phyloP scores from a whole-genome alignment of 2,888 invertebrate genomes.

The Micoletzkya japonica region DNA sequence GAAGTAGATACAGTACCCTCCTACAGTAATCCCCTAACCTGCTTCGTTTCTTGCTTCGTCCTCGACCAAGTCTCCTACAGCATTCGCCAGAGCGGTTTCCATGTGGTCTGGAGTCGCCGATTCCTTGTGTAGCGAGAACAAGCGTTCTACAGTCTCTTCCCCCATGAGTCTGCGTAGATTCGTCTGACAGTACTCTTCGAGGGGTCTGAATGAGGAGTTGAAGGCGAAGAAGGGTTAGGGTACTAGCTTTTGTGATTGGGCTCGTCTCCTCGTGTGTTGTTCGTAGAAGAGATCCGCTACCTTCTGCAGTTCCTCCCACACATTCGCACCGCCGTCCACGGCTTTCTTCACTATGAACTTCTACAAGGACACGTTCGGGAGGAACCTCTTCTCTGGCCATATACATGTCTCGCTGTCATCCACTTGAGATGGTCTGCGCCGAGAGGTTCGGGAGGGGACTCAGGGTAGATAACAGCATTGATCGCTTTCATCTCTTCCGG shows the following conservation, averaged over 20 bases:
- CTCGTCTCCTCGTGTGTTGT: slow-evolving; percentile 10
- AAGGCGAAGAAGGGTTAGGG: not conserved
- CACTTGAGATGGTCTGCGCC: slow-evolving; percentile 2
- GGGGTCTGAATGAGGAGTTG: slow-evolving; percentile 10
- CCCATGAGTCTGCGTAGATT: slow-evolving; percentile 6
- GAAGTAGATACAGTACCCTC: too few species aligned
- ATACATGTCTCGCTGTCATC: slow-evolving; percentile 22
- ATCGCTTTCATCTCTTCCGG: slow-evolving; percentile 3
- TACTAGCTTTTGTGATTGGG: not conserved
- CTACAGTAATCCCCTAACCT: too few species aligned
- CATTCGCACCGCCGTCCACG: slow-evolving; percentile 17
- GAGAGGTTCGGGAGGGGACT: slow-evolving; percentile 6
- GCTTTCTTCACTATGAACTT: slow-evolving; percentile 17
- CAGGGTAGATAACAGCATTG: slow-evolving; percentile 3
- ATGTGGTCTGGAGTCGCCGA: slow-evolving; percentile 21
- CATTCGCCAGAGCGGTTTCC: not conserved
- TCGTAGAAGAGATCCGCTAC: slow-evolving; percentile 23
- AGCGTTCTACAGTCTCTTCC: not conserved
- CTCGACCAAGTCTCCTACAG: not conserved
- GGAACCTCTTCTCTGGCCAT: not conserved
- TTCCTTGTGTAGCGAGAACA: slow-evolving; percentile 1
- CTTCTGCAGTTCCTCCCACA: slow-evolving; percentile 23
- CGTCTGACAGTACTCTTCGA: slow-evolving; percentile 13
- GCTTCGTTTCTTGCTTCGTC: slow-evolving; percentile 2
- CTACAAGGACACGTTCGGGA: not conserved